A percentile compares a stretch with the other conserved stretches of the same genome.
phyloP scores from a whole-genome alignment of 2,888 invertebrate genomes.

The Callinectes sapidus region DNA sequence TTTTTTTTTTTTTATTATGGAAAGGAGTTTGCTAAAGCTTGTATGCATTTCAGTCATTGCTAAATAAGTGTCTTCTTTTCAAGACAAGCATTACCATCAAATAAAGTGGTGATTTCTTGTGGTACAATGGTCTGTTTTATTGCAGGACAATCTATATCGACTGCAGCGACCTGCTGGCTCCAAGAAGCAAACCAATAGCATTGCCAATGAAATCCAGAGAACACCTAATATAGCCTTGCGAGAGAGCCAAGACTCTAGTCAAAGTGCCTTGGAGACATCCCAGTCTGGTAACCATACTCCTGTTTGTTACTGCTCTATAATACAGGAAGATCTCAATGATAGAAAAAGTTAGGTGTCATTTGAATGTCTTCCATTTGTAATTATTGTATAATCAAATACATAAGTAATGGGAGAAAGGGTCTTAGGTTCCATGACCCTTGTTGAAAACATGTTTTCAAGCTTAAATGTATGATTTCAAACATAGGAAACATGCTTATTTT shows the following conservation, averaged over 20 bases:
- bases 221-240: neutral
- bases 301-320: neutral
- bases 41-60: neutral
- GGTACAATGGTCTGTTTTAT: neutral
- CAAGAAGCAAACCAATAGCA: constrained; percentile 45
- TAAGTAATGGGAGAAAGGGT: no score
- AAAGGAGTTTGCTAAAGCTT: no score
- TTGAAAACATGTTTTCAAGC: no score
- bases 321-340: neutral
- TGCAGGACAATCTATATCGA: constrained; percentile 59
- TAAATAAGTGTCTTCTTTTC: neutral
- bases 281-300: constrained; percentile 40
- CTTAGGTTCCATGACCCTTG: no score
- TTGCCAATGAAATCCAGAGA: neutral
- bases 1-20: no score
- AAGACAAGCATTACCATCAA: neutral
- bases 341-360: neutral
- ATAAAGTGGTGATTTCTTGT: neutral
- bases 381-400: no score
- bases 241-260: constrained; percentile 38
- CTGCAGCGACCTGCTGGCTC: constrained; percentile 59
- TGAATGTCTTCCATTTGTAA: no score
- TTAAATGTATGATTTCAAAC: no score
- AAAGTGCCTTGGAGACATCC: constrained; percentile 8
- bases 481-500: no score